Evolutionary conservation across 1,140 invertebrate genomes (phyloP), one percentile per base, ranked within the genome.

Genomic region (Diorhabda elongata): DNA sequence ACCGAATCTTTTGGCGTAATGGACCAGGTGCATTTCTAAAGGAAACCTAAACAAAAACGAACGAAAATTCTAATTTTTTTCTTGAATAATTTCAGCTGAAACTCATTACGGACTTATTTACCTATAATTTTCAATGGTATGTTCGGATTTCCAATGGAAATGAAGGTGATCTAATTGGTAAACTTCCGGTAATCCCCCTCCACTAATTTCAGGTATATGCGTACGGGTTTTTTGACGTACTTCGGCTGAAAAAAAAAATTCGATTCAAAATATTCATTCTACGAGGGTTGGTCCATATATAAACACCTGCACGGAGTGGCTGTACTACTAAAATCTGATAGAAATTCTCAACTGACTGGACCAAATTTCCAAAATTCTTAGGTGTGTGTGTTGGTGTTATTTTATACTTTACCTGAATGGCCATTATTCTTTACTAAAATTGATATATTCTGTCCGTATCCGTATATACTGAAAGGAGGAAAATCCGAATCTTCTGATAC

Each of bases 71-170:
- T 26, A 61, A 61, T 11, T 6, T 52, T 52, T 52, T 52, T 52
- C 47, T 6, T 6, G 2, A 52, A 6, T 52, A 52, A 52, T 5
- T 26, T 26, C 26, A 26, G 26, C 26, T 26, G 26, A 26, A 26
- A 26, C 26, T 26, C 26, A 26, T 26, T 26, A 26, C 26, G 26
- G 1, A 26, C 26, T 52, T 44, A 60, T 42, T 72, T 75, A 83
- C 82, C 82, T 82, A 47, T 82, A 79, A 41, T 81, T 82, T 65
- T 88, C 84, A 52, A 94, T 83, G 0, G 85, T 88, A 76, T 94
- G 92, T 77, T 94, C 92, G 0, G 90, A 90, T 63, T 86, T 85
- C 89, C 91, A 93, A 75, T 94, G 92, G 73, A 93, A 87, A 75
- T 94, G 92, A 42, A 93, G 83, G 75, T 91, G 88, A 45, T 88